These are phyloP conservation scores for Drosophila melanogaster DNA, from an alignment of 1,140 invertebrate species.

Conservation along the genomic window Release_6_plus_ISO1_MT NT_037436.4:3876501-3877000, in stretches of 20 bases:
- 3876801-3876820: slow-evolving; percentile 70
- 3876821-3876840: slow-evolving; percentile 38
- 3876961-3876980: slow-evolving; percentile 77
- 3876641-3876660: slow-evolving; percentile 31
- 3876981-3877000: slow-evolving; percentile 26
- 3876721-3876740: slow-evolving; percentile 43
- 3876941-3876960: slow-evolving; percentile 67
- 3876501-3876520: neutral
- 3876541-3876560: no score
- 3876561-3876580: slow-evolving; percentile 2
- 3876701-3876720: slow-evolving; percentile 23
- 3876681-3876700: slow-evolving; percentile 5
- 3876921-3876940: slow-evolving; percentile 46
- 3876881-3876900: slow-evolving; percentile 56
- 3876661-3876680: slow-evolving; percentile 5
- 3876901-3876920: slow-evolving; percentile 81
- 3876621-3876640: slow-evolving; percentile 9
- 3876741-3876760: slow-evolving; percentile 53
- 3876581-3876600: neutral
- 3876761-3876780: slow-evolving; percentile 75
- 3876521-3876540: no score
- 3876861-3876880: slow-evolving; percentile 25
- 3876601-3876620: neutral
- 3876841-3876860: slow-evolving; percentile 16
- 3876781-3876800: slow-evolving; percentile 81